phyloP scores from a whole-genome alignment of 2,113 vertebrate species.

The Catagonus wagneri region DNA sequence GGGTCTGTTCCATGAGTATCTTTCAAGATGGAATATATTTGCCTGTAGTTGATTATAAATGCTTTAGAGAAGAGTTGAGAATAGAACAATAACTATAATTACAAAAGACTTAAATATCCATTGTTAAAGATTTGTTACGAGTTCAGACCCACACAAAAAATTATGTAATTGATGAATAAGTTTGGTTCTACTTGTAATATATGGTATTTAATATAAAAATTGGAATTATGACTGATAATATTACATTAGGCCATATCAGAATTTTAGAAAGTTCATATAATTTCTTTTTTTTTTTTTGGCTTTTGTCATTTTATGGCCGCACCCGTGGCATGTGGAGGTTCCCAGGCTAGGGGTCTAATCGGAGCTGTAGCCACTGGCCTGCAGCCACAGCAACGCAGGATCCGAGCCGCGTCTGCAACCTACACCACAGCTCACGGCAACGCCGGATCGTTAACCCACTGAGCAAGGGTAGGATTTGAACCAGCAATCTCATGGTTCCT shows the following conservation, averaged over 20 bases:
- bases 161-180: not conserved
- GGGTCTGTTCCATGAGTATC: not conserved
- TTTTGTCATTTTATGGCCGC: too few relatives aligned
- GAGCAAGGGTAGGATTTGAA: too few relatives aligned
- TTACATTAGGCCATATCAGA: not conserved
- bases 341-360: too few relatives aligned
- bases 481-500: too few relatives aligned
- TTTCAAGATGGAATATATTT: not conserved
- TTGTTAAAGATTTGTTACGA: not conserved
- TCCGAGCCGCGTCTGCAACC: too few relatives aligned
- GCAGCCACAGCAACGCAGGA: too few relatives aligned
- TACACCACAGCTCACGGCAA: too few relatives aligned
- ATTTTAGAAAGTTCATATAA: not conserved
- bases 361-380: too few relatives aligned
- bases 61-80: not conserved
- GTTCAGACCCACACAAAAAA: not conserved
- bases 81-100: not conserved
- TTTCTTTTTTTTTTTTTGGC: too few relatives aligned
- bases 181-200: not conserved
- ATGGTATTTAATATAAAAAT: not conserved
- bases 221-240: not conserved
- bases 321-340: too few relatives aligned
- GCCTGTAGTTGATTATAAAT: not conserved
- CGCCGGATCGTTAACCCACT: too few relatives aligned
- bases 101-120: not conserved